Base-by-base conservation (phyloP, 2,113 vertebrate genomes). In the Vireo altiloquus region DNA sequence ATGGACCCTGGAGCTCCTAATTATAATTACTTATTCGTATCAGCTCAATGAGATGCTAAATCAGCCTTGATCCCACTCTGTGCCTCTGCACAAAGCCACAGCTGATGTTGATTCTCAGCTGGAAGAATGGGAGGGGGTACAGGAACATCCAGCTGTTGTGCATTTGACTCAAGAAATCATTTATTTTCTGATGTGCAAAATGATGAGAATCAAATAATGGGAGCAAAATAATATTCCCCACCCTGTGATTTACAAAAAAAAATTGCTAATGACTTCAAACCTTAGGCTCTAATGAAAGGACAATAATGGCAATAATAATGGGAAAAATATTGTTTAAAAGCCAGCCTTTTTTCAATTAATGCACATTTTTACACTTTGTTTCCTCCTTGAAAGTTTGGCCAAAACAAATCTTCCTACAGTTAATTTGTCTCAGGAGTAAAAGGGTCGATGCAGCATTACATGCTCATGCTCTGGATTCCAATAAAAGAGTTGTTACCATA, bases 401-500 rank as follows among this genome's bases (percentile, higher is more conserved):
- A 90, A 92, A 94, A 92, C 33, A 86, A 90, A 68, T 90, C 81
- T 90, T 93, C 40, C 57, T 84, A 13, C 63, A 82, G 75, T 85
- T 92, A 50, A 94, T 89, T 90, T 89, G 79, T 96, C 96, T 89
- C 93, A 87, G 27, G 93, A 71, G 88, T 68, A 95, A 92, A 14
- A 71, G 28, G 52, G 80, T 84, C 13, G 0, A 92, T 93, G 90
- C 64, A 94, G 82, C 54, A 90, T 80, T 95, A 91, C 92, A 90
- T 37, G 63, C 27, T 78, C 91, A 78, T 66, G 85, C 79, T 92
- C 76, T 75, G 57, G 74, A 89, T 95, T 92, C 80, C 94, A 96
- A 75, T 89, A 70, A 94, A 95, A 83, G 47, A 74, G n/a, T 71
- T 71, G 94, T 97, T 96, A 71, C 95, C 94, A 96, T 96, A 90